Base-by-base conservation (phyloP, 2,797 vertebrate species). In the Xyrichtys novacula region DNA sequence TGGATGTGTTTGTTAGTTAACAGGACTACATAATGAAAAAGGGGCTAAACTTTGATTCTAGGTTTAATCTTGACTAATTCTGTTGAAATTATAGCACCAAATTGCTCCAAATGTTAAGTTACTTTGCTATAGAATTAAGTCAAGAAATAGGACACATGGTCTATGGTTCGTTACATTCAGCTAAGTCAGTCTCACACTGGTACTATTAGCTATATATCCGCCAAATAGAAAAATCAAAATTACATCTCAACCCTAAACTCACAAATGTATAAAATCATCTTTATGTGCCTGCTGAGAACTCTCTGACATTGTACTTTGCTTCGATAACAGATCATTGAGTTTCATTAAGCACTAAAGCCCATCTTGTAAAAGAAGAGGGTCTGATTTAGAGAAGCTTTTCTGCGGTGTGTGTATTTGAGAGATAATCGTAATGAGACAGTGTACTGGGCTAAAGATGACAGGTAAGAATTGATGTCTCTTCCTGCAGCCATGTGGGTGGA, bases 341-440 rank as follows among this genome's bases (percentile, higher is more conserved):
- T 80, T 80, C 74, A 84, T 79, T 69, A 65, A 68, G 54, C 34
- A 52, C 56, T 62, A 77, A 72, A 79, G 36, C 58, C 56, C 26
- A 39, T 55, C 57, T 20, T 75, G 77, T 78, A 50, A 80, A 84
- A 75, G 77, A 64, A 68, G 57, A 73, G 34, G 65, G 76, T 74
- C 72, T 81, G 85, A 87, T 89, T 88, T 80, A 80, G 66, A 55
- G 38, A 59, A 53, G 61, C 34, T 85, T 81, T 90, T 78, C 81
- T 83, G 76, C 63, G 56, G 57, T 67, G 57, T 81, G 80, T 86
- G 80, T 85, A 78, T 81, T 71, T 62, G 72, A 82, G 78, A 87
- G 86, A 91, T 90, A 88, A 84, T 86, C 60, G 50, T 84, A 88
- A 87, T 80, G 86, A 90, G 80, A 81, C 82, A 65, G 78, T 74